Conservation (phyloP, 2,113 vertebrate species). For the Notechis scutatus region DNA sequence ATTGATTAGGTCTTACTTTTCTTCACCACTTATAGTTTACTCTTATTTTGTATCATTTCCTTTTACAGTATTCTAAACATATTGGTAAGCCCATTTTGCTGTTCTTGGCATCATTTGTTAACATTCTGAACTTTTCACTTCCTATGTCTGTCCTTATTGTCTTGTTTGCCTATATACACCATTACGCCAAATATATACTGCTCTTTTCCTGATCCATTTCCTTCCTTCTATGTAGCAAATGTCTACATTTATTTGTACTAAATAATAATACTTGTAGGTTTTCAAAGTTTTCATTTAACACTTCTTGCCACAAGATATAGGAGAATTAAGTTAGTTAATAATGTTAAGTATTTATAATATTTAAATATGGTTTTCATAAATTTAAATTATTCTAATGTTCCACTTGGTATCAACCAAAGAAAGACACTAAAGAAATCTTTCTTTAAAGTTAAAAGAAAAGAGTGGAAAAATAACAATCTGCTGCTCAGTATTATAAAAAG, state of each 20-base stretch:
- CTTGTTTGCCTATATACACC: not conserved
- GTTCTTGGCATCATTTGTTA: not conserved
- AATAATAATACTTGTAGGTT: not conserved
- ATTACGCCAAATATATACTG: not conserved
- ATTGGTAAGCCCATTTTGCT: not conserved
- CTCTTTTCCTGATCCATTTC: not conserved
- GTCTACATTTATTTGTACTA: not conserved
- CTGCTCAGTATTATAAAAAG: not conserved
- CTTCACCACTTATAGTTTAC: not conserved
- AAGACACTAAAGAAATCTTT: not conserved
- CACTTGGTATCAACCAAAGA: not conserved
- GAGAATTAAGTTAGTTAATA: slow-evolving; percentile 1
- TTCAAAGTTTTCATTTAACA: slow-evolving; percentile 4
- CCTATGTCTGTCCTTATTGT: not conserved
- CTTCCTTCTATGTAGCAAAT: not conserved
- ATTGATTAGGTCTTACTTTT: not conserved
- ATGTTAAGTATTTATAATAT: not conserved
- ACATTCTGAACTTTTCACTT: not conserved
- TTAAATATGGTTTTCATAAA: not conserved
- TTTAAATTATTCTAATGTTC: not conserved
- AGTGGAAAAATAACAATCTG: not conserved
- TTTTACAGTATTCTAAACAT: not conserved
- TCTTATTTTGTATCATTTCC: not conserved
- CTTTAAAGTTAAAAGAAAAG: not conserved
- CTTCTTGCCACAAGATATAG: not conserved